Evolutionary conservation across 37 sponge, comb jelly and placozoan species (phyloP).

Genomic region (Mnemiopsis leidyi): DNA sequence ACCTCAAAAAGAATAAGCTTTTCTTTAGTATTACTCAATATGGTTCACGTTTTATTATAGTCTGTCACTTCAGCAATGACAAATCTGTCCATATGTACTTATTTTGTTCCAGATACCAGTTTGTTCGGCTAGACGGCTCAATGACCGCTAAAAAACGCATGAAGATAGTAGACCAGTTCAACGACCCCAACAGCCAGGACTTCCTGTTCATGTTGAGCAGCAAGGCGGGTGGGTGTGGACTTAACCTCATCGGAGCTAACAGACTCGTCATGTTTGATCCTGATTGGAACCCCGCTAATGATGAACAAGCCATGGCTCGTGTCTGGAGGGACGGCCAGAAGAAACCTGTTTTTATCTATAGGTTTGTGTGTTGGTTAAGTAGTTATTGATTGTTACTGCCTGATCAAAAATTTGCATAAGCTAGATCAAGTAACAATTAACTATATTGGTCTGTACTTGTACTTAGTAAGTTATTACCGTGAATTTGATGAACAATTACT

Average conservation of each 20-base stretch:
- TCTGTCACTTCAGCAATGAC: no score
- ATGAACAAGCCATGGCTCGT: slow-evolving; percentile 96
- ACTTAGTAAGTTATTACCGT: no score
- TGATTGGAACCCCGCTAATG: slow-evolving; percentile 97
- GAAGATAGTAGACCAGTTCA: slow-evolving; percentile 96
- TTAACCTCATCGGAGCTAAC: slow-evolving; percentile 84
- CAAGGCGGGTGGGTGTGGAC: slow-evolving; percentile 99
- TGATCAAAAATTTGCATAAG: no score
- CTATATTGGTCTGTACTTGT: not conserved
- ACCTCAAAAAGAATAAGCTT: no score
- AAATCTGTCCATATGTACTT: no score
- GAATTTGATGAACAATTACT: no score
- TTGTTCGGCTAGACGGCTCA: slow-evolving; percentile 91
- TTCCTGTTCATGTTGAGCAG: slow-evolving; percentile 99
- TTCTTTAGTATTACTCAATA: no score
- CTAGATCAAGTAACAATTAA: slow-evolving; percentile 1
- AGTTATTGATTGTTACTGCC: no score
- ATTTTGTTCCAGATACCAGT: slow-evolving; percentile 72
- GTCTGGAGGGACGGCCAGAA: slow-evolving; percentile 98
- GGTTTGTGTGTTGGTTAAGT: no score
- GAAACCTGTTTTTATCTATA: slow-evolving; percentile 76
- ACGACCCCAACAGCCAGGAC: slow-evolving; percentile 85
- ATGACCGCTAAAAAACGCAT: slow-evolving; percentile 93
- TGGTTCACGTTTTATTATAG: no score
- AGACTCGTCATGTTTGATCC: slow-evolving; percentile 98